Evolutionary conservation across 2,113 vertebrate species (phyloP), one percentile per base, ranked within the genome.

Genomic region (Corythoichthys intestinalis): DNA sequence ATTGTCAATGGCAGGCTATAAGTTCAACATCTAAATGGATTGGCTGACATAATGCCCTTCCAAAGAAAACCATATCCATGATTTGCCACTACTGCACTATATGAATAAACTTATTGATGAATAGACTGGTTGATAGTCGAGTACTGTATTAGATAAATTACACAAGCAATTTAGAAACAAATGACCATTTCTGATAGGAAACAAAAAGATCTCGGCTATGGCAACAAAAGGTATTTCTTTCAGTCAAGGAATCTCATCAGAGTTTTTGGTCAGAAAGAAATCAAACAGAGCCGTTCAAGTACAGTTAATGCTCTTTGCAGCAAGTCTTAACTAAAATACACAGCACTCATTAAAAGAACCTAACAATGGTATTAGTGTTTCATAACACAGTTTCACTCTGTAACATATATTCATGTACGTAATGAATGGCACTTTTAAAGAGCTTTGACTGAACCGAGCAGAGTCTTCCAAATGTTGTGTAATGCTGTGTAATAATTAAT

Each of bases 391-490:
- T 34, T 62, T 65, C 12, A 7, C 11, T 37, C 58, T 53, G 60
- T 52, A 28, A 70, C 57, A 58, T 35, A 67, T 67, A 67, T 41
- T 13, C 34, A 56, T 15, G 12, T 13, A 57, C 46, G 15, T 67
- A 6, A 77, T 64, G 9, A 77, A 79, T 68, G 34, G 14, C 44
- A 58, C 20, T 71, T 44, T 71, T 50, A 71, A 66, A 70, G 41
- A 67, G 37, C 2, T 47, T 49, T 66, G 60, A 71, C 38, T 76
- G 63, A 20, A 57, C 39, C 34, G 13, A 28, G 4, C 35, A 35
- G 15, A 15, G 4, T 59, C 13, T 39, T 15, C 14, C 15, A 20
- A 8, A 44, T 44, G 52, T n/a, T 53, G 17, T 53, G 52, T 53
- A 8, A 20, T 50, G 12, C 8, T 9, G 17, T 20, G 17, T 54